Conservation (phyloP, 2,888 invertebrate genomes). For the Scotopteryx bipunctaria region DNA sequence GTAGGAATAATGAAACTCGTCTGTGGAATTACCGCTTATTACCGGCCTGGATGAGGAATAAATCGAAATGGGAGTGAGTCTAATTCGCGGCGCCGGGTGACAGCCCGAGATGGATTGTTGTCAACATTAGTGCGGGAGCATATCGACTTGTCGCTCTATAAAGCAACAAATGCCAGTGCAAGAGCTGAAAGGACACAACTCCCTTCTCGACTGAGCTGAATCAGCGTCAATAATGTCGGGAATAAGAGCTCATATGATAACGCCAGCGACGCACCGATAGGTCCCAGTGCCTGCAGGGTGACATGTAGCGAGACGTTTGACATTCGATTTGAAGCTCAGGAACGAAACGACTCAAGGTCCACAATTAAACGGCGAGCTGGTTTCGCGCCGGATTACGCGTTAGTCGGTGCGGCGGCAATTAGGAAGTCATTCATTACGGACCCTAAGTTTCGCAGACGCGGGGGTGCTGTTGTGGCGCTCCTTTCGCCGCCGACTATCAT, state of each 20-base stretch:
- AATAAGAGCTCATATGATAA: conserved; percentile 55
- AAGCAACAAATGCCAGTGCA: conserved; percentile 38
- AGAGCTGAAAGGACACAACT: conserved; percentile 25
- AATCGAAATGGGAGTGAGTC: conserved; percentile 80
- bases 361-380: conserved; percentile 69
- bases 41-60: conserved; percentile 61
- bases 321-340: conserved; percentile 75
- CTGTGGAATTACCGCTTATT: conserved; percentile 58
- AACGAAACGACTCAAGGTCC: conserved; percentile 70
- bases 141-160: conserved; percentile 73
- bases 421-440: conserved; percentile 83
- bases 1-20: conserved; percentile 56
- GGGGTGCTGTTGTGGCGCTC: conserved; percentile 74
- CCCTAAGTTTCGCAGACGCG: conserved; percentile 83
- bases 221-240: conserved; percentile 41
- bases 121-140: conserved; percentile 80
- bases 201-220: conserved; percentile 36
- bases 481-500: conserved; percentile 59
- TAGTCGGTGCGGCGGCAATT: conserved; percentile 78
- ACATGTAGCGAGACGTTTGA: conserved; percentile 64
- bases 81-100: conserved; percentile 78
- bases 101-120: conserved; percentile 79
- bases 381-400: conserved; percentile 77
- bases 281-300: conserved; percentile 31
- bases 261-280: conserved; percentile 1